These are phyloP conservation scores for Sycophaga agraensis DNA, from an alignment of 1,140 invertebrate genomes.

Conservation along the genomic window DNA sequence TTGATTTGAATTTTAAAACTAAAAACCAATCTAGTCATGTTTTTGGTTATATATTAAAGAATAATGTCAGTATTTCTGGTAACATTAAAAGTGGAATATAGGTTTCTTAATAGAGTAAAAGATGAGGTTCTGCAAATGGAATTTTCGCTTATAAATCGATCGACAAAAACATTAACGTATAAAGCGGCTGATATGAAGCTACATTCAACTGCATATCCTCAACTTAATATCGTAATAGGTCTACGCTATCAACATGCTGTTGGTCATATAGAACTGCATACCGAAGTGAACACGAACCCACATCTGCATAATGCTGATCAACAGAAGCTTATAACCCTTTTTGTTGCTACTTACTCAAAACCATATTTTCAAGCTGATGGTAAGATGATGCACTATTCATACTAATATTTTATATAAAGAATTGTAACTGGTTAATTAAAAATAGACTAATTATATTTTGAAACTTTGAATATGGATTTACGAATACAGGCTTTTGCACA, in stretches of 20 bases:
- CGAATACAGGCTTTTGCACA: no score
- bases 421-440: no score
- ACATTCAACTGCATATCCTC: conserved; percentile 73
- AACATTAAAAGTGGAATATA: conserved; percentile 68
- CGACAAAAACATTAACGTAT: conserved; percentile 63
- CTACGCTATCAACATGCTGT: conserved; percentile 64
- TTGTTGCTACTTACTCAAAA: conserved; percentile 60
- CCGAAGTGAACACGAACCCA: conserved; percentile 58
- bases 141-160: conserved; percentile 65
- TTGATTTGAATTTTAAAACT: conserved; percentile 69
- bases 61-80: conserved; percentile 56
- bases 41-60: conserved; percentile 67
- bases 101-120: conserved; percentile 64
- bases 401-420: no score
- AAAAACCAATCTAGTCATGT: conserved; percentile 67
- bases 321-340: conserved; percentile 60
- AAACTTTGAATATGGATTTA: no score
- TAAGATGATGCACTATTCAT: neutral
- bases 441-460: no score
- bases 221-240: conserved; percentile 71
- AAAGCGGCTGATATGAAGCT: conserved; percentile 65
- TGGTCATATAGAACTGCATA: conserved; percentile 60
- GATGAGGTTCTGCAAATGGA: conserved; percentile 70
- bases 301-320: conserved; percentile 55
- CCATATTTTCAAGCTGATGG: conserved; percentile 50